Evolutionary conservation across 2,113 vertebrate genomes (phyloP).

Genomic region (Okapia johnstoni): DNA sequence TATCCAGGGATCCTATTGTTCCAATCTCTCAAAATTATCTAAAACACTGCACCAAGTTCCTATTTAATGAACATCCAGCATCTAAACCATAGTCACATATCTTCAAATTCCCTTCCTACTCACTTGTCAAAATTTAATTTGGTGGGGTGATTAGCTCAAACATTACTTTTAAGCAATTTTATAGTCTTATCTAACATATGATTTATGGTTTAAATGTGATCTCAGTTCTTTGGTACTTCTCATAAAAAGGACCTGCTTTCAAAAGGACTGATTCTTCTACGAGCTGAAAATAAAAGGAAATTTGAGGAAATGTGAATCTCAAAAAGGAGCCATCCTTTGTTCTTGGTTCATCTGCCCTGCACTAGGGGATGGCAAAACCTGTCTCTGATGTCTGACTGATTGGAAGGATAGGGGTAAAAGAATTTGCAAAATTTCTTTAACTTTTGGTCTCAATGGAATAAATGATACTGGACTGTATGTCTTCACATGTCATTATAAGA

Average conservation of each 20-base stretch:
- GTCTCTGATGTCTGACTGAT: neutral
- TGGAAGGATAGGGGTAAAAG: neutral
- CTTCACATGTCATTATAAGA: neutral
- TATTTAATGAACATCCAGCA: neutral
- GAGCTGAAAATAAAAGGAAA: conserved; percentile 24
- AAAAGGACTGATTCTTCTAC: conserved; percentile 9
- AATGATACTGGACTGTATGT: neutral
- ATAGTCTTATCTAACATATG: neutral
- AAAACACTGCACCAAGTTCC: neutral
- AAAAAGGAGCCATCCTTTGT: neutral
- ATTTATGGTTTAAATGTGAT: conserved; percentile 46
- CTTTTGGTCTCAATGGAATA: neutral
- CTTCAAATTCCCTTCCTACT: neutral
- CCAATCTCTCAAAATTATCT: neutral
- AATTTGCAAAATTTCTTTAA: neutral
- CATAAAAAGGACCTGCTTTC: conserved; percentile 10
- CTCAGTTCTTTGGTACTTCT: neutral
- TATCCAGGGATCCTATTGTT: neutral
- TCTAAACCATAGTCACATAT: neutral
- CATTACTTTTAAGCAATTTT: conserved; percentile 7
- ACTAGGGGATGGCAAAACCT: neutral
- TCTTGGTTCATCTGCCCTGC: neutral
- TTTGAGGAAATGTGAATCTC: conserved; percentile 28
- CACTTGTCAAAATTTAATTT: conserved; percentile 40
- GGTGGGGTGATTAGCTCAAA: neutral